Conservation (phyloP, 2,113 vertebrate genomes). For the Coregonus clupeaformis region DNA sequence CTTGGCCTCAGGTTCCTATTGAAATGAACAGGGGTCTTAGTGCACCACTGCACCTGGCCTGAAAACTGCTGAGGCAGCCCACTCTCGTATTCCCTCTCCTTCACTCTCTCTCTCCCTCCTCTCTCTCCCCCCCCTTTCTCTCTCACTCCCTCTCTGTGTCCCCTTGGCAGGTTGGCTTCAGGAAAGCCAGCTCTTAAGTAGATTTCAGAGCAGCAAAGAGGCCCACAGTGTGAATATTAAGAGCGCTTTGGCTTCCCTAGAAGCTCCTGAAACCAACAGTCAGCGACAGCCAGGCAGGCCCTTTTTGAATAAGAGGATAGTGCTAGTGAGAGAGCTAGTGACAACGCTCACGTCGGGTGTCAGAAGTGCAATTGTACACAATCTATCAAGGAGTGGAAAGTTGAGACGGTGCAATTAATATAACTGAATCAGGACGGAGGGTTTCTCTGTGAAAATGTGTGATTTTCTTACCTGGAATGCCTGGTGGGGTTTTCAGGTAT, state of each 20-base stretch:
- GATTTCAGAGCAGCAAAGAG: slow-evolving; percentile 67
- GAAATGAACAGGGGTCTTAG: slow-evolving; percentile 7
- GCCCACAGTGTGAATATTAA: slow-evolving; percentile 72
- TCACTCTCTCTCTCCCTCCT: slow-evolving; percentile 32
- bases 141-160: not conserved
- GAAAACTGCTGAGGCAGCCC: slow-evolving; percentile 47
- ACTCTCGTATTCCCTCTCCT: too few relatives aligned
- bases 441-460: too few relatives aligned
- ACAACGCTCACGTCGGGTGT: slow-evolving; percentile 46
- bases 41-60: slow-evolving; percentile 44
- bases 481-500: slow-evolving; percentile 74
- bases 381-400: slow-evolving; percentile 45
- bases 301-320: not conserved
- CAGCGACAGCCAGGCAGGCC: not conserved
- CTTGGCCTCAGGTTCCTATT: not conserved
- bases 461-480: slow-evolving; percentile 67
- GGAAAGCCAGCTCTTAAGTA: slow-evolving; percentile 71
- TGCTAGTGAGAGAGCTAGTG: slow-evolving; percentile 2
- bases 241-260: slow-evolving; percentile 50
- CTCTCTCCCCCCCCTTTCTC: slow-evolving; percentile 9
- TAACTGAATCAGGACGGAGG: slow-evolving; percentile 46
- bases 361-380: slow-evolving; percentile 49
- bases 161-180: too few relatives aligned
- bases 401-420: slow-evolving; percentile 39
- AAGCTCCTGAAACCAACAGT: slow-evolving; percentile 39